Conservation (phyloP, 2,888 invertebrate species). For the Polymixis flavicincta region DNA sequence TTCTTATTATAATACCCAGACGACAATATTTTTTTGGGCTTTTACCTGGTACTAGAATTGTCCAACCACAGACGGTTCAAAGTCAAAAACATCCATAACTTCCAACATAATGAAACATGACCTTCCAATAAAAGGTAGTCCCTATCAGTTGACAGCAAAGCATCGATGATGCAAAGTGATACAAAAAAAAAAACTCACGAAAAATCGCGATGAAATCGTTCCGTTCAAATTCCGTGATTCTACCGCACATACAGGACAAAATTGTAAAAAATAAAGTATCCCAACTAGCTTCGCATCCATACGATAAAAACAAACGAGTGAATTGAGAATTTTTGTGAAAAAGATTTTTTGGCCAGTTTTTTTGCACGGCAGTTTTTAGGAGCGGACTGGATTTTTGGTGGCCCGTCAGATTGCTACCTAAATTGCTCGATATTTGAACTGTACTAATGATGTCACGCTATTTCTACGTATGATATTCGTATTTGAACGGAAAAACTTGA, state of each 20-base stretch:
- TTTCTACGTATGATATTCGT: background rate
- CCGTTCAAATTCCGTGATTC: constrained; percentile 65
- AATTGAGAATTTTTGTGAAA: constrained; percentile 49
- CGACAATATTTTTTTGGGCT: no score
- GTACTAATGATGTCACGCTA: background rate
- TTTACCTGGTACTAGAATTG: no score
- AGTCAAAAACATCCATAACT: background rate
- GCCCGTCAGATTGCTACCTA: background rate
- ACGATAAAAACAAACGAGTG: constrained; percentile 55
- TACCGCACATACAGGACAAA: constrained; percentile 40
- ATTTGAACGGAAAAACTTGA: background rate
- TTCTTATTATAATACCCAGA: no score
- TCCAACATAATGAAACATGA: background rate
- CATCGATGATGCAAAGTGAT: constrained; percentile 31
- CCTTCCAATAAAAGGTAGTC: constrained; percentile 2
- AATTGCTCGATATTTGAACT: constrained; percentile 3
- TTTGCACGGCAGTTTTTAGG: constrained; percentile 29
- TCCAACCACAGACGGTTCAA: background rate
- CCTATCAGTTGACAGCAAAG: constrained; percentile 18
- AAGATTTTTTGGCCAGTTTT: constrained; percentile 25
- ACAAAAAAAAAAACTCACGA: constrained; percentile 43
- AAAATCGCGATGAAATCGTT: constrained; percentile 58
- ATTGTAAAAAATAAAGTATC: constrained; percentile 55
- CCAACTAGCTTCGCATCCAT: constrained; percentile 43
- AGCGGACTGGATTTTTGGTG: constrained; percentile 39